phyloP scores from a whole-genome alignment of 2,113 vertebrate genomes.

The Percina caprodes region DNA sequence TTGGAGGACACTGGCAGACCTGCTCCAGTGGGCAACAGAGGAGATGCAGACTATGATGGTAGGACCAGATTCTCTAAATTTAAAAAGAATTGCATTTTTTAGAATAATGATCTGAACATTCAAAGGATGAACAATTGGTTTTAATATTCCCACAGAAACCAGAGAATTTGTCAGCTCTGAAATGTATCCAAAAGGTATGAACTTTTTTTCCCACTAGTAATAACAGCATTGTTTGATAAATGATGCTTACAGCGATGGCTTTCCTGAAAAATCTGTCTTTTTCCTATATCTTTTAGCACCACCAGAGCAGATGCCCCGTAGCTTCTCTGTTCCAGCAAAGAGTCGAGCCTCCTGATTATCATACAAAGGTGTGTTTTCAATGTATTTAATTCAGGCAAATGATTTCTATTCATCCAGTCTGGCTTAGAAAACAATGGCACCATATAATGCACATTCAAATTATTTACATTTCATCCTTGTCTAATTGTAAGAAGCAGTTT shows the following conservation, averaged over 20 bases:
- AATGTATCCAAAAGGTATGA: slow-evolving; percentile 42
- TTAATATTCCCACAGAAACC: slow-evolving; percentile 58
- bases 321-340: slow-evolving; percentile 20
- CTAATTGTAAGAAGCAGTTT: neutral
- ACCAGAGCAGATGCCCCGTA: slow-evolving; percentile 11
- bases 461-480: neutral
- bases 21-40: slow-evolving; percentile 42
- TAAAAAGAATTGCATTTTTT: neutral
- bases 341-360: slow-evolving; percentile 8
- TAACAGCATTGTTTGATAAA: neutral
- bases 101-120: neutral
- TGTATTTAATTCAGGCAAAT: neutral
- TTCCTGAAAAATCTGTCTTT: neutral
- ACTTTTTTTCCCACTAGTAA: neutral
- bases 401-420: neutral
- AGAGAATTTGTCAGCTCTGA: slow-evolving; percentile 61
- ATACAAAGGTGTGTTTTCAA: slow-evolving; percentile 20
- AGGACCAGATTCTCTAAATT: slow-evolving; percentile 3
- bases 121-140: slow-evolving; percentile 1
- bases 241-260: neutral
- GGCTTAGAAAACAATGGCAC: neutral
- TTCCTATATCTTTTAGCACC: slow-evolving; percentile 10
- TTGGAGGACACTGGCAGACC: slow-evolving; percentile 50
- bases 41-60: slow-evolving; percentile 53
- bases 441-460: neutral